These are phyloP conservation scores for Cetonia aurata DNA, from an alignment of 2,888 invertebrate genomes.

Conservation along the genomic window DNA sequence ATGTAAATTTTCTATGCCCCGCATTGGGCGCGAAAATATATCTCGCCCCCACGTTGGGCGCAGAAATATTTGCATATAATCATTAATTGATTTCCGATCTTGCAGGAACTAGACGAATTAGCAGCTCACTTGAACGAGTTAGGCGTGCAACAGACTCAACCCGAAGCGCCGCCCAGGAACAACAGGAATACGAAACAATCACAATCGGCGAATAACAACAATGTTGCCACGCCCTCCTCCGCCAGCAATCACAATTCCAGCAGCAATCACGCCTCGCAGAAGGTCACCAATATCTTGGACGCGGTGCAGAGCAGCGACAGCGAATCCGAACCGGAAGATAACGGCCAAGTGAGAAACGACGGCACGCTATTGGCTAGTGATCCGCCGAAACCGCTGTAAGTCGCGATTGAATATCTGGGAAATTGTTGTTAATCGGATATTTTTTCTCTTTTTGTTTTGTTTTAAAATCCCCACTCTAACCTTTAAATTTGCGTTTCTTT, in stretches of 20 bases:
- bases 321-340: conserved; percentile 86
- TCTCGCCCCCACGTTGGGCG: neutral
- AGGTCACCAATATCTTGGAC: conserved; percentile 69
- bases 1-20: too few relatives aligned
- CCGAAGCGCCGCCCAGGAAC: conserved; percentile 79
- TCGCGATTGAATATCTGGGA: conserved; percentile 55
- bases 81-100: conserved; percentile 48
- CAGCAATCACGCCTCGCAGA: conserved; percentile 65
- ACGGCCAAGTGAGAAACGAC: conserved; percentile 86
- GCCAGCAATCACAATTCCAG: conserved; percentile 58
- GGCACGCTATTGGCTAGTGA: conserved; percentile 96
- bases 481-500: conserved; percentile 50
- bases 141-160: conserved; percentile 78
- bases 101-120: conserved; percentile 95
- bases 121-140: conserved; percentile 97
- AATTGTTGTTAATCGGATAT: neutral
- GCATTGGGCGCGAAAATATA: too few relatives aligned
- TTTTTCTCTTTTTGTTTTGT: conserved; percentile 43
- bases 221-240: conserved; percentile 61
- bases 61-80: neutral
- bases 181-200: conserved; percentile 65
- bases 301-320: conserved; percentile 79
- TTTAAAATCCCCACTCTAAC: conserved; percentile 50
- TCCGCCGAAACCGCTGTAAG: conserved; percentile 96
- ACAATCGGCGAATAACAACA: conserved; percentile 60